These are phyloP conservation scores for Azemiops feae DNA, from an alignment of 2,113 vertebrate species.

Conservation along the genomic window DNA sequence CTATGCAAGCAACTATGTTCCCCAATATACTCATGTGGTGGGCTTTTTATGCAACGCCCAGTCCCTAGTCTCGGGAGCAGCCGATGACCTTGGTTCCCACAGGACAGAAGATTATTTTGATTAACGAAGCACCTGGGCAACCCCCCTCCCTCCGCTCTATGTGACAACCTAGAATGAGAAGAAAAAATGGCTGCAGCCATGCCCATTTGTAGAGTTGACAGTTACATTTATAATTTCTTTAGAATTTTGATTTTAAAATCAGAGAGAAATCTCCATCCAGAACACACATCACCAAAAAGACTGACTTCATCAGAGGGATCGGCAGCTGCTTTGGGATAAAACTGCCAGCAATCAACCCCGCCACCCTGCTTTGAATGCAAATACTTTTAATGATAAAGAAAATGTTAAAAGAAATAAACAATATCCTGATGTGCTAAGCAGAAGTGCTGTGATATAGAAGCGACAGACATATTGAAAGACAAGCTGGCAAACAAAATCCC, in stretches of 20 bases:
- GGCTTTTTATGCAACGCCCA: too few relatives aligned
- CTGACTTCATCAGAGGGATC: slow-evolving; percentile 15
- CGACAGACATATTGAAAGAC: slow-evolving; percentile 51
- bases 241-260: background rate
- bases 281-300: fast-evolving
- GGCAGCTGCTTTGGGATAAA: slow-evolving; percentile 46
- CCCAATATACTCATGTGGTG: too few relatives aligned
- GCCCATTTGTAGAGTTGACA: too few relatives aligned
- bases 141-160: too few relatives aligned
- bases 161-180: too few relatives aligned
- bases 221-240: background rate
- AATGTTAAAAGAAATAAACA: slow-evolving; percentile 26
- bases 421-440: slow-evolving; percentile 53
- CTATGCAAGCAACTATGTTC: too few relatives aligned
- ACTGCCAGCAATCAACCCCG: slow-evolving; percentile 10
- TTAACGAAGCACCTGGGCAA: too few relatives aligned
- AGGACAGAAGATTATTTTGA: too few relatives aligned
- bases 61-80: too few relatives aligned
- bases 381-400: slow-evolving; percentile 9
- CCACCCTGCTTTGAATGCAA: slow-evolving; percentile 46
- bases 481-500: slow-evolving; percentile 57
- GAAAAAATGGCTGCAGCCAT: too few relatives aligned
- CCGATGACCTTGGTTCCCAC: too few relatives aligned
- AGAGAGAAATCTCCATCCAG: background rate
- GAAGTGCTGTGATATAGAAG: slow-evolving; percentile 41